Evolutionary conservation across 2,797 vertebrate genomes (phyloP).

Genomic region (Trematomus bernacchii): DNA sequence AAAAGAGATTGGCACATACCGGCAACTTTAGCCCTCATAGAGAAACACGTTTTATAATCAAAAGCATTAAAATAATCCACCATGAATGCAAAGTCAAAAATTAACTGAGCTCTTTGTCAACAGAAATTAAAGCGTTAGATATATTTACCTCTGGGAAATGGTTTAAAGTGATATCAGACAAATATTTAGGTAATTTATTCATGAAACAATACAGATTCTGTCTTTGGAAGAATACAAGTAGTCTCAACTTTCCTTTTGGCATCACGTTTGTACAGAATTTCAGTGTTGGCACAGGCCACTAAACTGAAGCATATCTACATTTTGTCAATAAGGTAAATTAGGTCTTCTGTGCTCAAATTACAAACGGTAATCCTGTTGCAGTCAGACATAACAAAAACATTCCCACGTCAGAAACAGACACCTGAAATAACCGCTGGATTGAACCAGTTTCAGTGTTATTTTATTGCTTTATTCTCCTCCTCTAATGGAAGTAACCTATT

Average conservation of each 20-base stretch:
- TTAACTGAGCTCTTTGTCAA: neutral
- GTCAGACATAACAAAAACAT: neutral
- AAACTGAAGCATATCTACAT: slow-evolving; percentile 12
- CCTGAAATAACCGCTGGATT: slow-evolving; percentile 12
- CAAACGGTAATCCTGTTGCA: slow-evolving; percentile 8
- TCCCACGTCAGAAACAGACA: slow-evolving; percentile 7
- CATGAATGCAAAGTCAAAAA: neutral
- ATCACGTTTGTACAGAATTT: slow-evolving; percentile 10
- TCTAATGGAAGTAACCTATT: too few relatives aligned
- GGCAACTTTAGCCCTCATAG: slow-evolving; percentile 13
- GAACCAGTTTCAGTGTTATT: slow-evolving; percentile 22
- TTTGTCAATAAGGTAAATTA: slow-evolving; percentile 9
- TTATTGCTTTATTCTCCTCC: too few relatives aligned
- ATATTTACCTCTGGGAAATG: slow-evolving; percentile 11
- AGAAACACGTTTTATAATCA: slow-evolving; percentile 22
- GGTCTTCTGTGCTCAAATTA: slow-evolving; percentile 24
- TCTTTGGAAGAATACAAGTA: slow-evolving; percentile 37
- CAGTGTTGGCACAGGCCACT: slow-evolving; percentile 1
- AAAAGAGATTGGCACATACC: slow-evolving; percentile 40
- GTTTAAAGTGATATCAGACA: slow-evolving; percentile 33
- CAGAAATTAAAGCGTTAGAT: slow-evolving; percentile 14
- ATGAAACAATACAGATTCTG: slow-evolving; percentile 47
- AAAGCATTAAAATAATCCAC: neutral
- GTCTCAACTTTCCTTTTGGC: slow-evolving; percentile 52
- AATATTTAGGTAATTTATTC: slow-evolving; percentile 32